Evolutionary conservation across 2,113 vertebrate species (phyloP), one percentile per base, ranked within the genome.

Genomic region (Eulacestoma nigropectus): DNA sequence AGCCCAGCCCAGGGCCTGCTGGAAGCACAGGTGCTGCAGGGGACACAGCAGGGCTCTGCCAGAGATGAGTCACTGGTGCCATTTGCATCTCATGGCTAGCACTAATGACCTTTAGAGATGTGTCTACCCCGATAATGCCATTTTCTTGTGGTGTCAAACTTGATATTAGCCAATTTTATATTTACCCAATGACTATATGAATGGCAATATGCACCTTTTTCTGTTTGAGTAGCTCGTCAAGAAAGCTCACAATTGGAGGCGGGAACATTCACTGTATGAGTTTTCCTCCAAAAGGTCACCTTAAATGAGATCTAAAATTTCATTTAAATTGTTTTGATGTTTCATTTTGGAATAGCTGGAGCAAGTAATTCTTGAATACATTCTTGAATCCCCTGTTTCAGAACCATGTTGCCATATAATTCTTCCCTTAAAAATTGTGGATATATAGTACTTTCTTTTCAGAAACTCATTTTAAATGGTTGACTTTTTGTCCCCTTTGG

Each of bases 51-150:
- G 2, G 27, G 37, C 56, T 42, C 65, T 60, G 39, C 47, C 57
- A 32, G 17, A 27, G 15, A 21, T 1, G 5, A 39, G 26, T 10
- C 39, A 2, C 0, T 13, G 30, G 21, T 44, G 29, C n/a, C 47
- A 22, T 46, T 10, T 41, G 44, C 6, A 0, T 42, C 39, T 67
- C 46, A 10, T 21, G 30, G 26, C 23, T 11, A 30, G n/a, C 42
- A 52, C 10, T 30, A 50, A 26, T 14, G 44, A 26, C 30, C 25
- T 68, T 80, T 21, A 18, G 16, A 79, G 25, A 19, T 21, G n/a
- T 42, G 5, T 30, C 18, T 30, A 14, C 3, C 39, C 7, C 13
- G 3, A 37, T 10, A 56, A 78, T 22, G 14, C 16, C 15, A 37
- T 35, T 70, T 37, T 70, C 44, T 7, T 53, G n/a, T 32, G 42